Evolutionary conservation across 2,888 invertebrate genomes (phyloP).

Genomic region (Drosophila anceps): DNA sequence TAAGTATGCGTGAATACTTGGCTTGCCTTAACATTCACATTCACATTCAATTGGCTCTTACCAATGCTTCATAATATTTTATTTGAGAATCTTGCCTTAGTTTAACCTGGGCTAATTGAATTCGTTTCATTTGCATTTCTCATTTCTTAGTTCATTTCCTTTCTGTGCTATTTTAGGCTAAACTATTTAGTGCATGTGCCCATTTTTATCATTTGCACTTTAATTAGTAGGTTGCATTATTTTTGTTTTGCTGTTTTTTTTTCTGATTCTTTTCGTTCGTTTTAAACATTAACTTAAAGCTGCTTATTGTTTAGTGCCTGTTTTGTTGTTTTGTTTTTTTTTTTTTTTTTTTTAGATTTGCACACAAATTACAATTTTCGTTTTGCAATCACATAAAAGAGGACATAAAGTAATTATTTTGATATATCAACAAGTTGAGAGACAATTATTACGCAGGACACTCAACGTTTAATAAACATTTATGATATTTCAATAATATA

Average conservation of each 20-base stretch:
- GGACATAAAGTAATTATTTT: slow-evolving; percentile 55
- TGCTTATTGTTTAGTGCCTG: slow-evolving; percentile 60
- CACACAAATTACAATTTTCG: slow-evolving; percentile 45
- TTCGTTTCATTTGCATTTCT: slow-evolving; percentile 55
- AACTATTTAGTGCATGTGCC: slow-evolving; percentile 74
- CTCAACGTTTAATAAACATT: slow-evolving; percentile 65
- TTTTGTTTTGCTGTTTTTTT: slow-evolving; percentile 12
- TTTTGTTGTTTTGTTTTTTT: no score
- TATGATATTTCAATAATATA: slow-evolving; percentile 52
- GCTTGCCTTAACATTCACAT: slow-evolving; percentile 26
- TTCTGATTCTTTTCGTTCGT: slow-evolving; percentile 15
- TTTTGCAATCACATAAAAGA: slow-evolving; percentile 71
- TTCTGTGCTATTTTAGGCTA: slow-evolving; percentile 58
- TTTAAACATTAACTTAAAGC: slow-evolving; percentile 73
- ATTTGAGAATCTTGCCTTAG: slow-evolving; percentile 61
- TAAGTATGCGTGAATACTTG: slow-evolving; percentile 64
- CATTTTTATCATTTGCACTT: slow-evolving; percentile 41
- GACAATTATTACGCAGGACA: slow-evolving; percentile 56
- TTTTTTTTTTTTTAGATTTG: no score
- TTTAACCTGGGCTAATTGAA: slow-evolving; percentile 62
- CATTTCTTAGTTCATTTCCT: slow-evolving; percentile 4
- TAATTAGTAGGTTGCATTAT: slow-evolving; percentile 62
- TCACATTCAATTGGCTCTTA: slow-evolving; percentile 21
- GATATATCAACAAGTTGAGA: slow-evolving; percentile 60
- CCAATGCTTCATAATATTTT: slow-evolving; percentile 45